These are phyloP conservation scores for Porphyrio hochstetteri DNA, from an alignment of 2,113 vertebrate genomes.

Conservation along the genomic window DNA sequence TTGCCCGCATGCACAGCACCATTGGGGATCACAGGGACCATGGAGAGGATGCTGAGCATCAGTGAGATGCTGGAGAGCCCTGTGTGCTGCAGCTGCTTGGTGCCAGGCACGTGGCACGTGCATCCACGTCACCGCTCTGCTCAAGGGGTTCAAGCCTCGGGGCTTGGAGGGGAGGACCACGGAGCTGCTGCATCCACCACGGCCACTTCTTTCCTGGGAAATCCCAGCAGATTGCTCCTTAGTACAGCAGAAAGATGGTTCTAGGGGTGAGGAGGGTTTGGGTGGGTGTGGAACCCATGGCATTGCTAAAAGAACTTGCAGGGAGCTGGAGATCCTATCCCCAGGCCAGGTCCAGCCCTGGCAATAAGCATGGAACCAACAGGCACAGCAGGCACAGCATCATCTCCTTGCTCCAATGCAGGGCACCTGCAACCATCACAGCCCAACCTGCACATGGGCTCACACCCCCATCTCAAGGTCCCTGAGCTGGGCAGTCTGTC, in stretches of 20 bases:
- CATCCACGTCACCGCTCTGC: neutral
- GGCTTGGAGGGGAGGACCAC: neutral
- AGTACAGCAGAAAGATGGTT: neutral
- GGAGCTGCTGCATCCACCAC: neutral
- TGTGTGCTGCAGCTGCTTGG: neutral
- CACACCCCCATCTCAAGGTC: neutral
- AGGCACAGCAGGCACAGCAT: neutral
- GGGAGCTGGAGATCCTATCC: neutral
- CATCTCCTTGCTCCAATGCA: neutral
- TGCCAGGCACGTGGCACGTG: rapidly evolving
- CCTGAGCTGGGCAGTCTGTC: neutral
- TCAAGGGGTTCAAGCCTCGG: neutral
- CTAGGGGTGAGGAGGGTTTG: neutral
- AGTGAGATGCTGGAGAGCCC: neutral
- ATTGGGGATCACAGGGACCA: neutral
- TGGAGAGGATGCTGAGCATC: neutral
- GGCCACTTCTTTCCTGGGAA: neutral
- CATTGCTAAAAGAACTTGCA: rapidly evolving
- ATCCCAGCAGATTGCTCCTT: neutral
- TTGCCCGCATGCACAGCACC: rapidly evolving
- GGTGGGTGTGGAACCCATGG: neutral
- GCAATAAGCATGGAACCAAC: neutral
- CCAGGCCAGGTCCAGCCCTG: neutral
- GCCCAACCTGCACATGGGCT: rapidly evolving
- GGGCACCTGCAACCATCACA: neutral